These are phyloP conservation scores for Hedychridium roseum DNA, from an alignment of 2,888 invertebrate species.

Conservation along the genomic window DNA sequence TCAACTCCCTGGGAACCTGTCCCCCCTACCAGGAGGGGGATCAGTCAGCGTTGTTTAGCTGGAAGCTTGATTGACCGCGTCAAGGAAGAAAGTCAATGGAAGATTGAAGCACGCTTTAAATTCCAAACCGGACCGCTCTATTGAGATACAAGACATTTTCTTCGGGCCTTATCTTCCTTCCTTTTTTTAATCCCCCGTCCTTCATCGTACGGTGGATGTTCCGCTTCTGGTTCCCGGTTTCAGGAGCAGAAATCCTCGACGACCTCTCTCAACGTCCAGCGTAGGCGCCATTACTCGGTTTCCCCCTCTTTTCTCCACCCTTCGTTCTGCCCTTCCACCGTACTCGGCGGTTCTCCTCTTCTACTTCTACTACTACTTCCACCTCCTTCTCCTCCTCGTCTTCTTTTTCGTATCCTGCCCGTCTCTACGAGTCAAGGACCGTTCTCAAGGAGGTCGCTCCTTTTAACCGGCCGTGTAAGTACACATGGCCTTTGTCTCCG, in stretches of 20 bases:
- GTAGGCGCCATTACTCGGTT: conserved; percentile 48
- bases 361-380: conserved; percentile 22
- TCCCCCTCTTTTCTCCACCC: conserved; percentile 28
- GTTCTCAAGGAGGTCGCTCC: conserved; percentile 63
- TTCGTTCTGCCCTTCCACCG: conserved; percentile 20
- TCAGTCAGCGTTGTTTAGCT: neutral
- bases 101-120: conserved; percentile 2
- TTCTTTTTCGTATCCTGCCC: conserved; percentile 34
- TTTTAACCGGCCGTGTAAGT: conserved; percentile 43
- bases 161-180: conserved; percentile 1
- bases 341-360: conserved; percentile 18
- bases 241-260: conserved; percentile 38
- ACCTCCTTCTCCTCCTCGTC: conserved; percentile 22
- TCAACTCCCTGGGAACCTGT: too few species aligned
- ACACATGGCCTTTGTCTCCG: conserved; percentile 38
- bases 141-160: conserved; percentile 3
- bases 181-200: conserved; percentile 13
- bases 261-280: conserved; percentile 37
- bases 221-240: conserved; percentile 18
- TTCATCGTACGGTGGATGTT: conserved; percentile 18
- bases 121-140: neutral
- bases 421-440: conserved; percentile 62
- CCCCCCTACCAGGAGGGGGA: too few species aligned
- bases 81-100: conserved; percentile 2
- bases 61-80: neutral